Conservation (phyloP, 2,113 vertebrate species). For the Channa maculata region DNA sequence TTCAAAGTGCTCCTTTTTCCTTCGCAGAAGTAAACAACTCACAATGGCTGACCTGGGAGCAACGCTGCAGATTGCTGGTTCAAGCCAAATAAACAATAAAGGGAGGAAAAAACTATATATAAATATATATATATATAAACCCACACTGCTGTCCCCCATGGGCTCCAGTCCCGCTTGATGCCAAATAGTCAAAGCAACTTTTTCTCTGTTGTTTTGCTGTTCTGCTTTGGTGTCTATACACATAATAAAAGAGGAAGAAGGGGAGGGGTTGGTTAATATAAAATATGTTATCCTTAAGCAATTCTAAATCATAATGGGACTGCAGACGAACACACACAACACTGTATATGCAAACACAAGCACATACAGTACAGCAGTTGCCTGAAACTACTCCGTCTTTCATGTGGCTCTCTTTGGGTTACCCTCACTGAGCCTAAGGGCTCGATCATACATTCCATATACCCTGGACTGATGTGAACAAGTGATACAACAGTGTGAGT, state of each 20-base stretch:
- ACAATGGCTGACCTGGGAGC: constrained; percentile 48
- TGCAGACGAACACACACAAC: constrained; percentile 4
- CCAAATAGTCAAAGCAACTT: constrained; percentile 43
- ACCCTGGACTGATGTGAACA: no score
- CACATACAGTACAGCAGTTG: background rate
- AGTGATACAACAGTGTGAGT: no score
- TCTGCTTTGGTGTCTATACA: constrained; percentile 18
- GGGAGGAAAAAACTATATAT: background rate
- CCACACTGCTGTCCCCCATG: constrained; percentile 33
- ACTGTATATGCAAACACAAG: constrained; percentile 11
- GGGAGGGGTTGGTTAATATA: constrained; percentile 4
- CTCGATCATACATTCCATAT: no score
- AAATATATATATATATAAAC: constrained; percentile 25
- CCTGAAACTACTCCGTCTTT: background rate
- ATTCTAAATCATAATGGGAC: constrained; percentile 24
- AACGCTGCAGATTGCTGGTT: constrained; percentile 40
- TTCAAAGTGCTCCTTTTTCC: constrained; percentile 19
- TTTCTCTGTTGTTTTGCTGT: constrained; percentile 29
- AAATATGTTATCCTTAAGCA: constrained; percentile 39
- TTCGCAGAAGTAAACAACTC: constrained; percentile 43
- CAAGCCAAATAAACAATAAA: constrained; percentile 64
- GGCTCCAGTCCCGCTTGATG: constrained; percentile 37
- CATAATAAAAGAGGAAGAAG: constrained; percentile 33
- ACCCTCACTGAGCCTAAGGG: background rate
- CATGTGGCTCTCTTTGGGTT: background rate